Conservation (phyloP, 64 coral and sea anemone genomes). For the Astreopora myriophthalma region DNA sequence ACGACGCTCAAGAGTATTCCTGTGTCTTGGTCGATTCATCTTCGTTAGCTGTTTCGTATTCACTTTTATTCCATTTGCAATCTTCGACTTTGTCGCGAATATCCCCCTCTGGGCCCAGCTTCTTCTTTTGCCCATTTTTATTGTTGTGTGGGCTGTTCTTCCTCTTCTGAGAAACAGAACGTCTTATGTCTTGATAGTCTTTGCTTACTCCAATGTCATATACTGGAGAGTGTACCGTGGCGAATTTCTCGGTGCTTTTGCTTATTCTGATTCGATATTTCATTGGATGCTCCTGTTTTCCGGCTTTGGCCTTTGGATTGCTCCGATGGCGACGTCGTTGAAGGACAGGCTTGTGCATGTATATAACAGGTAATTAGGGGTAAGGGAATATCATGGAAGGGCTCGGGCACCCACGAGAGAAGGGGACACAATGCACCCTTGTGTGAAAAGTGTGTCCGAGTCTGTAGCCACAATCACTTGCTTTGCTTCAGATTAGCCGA, state of each 20-base stretch:
- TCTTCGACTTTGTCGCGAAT: conserved; percentile 48
- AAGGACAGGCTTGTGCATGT: conserved; percentile 61
- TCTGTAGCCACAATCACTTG: no score
- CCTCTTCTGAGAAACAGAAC: conserved; percentile 66
- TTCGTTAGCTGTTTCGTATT: conserved; percentile 48
- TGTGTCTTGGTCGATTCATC: background rate
- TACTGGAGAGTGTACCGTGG: conserved; percentile 71
- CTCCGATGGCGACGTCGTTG: conserved; percentile 38
- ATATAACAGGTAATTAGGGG: conserved; percentile 60
- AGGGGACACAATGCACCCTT: no score
- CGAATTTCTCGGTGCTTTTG: background rate
- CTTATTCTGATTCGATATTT: background rate
- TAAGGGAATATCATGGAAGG: no score
- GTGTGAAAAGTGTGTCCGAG: no score
- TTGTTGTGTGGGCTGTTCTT: conserved; percentile 48
- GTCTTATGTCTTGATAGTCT: conserved; percentile 42
- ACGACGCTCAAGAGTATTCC: no score
- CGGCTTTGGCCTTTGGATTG: conserved; percentile 47
- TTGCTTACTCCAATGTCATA: conserved; percentile 64
- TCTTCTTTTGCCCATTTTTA: conserved; percentile 19
- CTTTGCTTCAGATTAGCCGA: no score
- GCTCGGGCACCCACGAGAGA: no score
- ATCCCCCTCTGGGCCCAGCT: conserved; percentile 57
- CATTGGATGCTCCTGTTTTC: conserved; percentile 17
- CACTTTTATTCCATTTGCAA: conserved; percentile 70